A percentile compares a stretch with the other conserved stretches of the same genome.
These are phyloP conservation scores for Druceiella hillmani DNA, from an alignment of 2,888 invertebrate genomes.

Conservation along the genomic window DNA sequence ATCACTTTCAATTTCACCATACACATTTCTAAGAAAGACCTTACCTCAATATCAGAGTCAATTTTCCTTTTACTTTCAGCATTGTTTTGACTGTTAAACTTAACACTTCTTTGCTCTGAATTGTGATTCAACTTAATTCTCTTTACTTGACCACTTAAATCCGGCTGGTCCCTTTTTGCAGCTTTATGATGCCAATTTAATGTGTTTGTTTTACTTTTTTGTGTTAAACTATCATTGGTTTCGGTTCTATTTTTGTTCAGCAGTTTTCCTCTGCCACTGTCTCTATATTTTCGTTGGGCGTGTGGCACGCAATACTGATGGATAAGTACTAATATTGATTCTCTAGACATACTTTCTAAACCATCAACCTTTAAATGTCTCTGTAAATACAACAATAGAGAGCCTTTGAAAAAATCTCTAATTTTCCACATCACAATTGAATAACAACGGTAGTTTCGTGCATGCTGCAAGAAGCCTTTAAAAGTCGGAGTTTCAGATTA, in stretches of 20 bases:
- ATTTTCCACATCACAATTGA: too few species aligned
- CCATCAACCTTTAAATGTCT: constrained; percentile 36
- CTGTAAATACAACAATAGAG: constrained; percentile 29
- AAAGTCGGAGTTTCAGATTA: too few species aligned
- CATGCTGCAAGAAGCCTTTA: too few species aligned
- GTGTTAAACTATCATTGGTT: constrained; percentile 30
- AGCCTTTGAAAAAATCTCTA: constrained; percentile 1
- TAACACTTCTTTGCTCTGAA: constrained; percentile 30
- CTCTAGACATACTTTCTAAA: constrained; percentile 33
- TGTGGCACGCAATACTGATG: constrained; percentile 44
- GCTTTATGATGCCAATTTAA: too few species aligned
- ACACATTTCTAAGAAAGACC: too few species aligned
- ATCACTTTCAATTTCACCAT: too few species aligned
- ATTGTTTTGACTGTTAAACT: constrained; percentile 25
- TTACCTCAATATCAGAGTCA: too few species aligned
- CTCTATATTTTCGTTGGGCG: constrained; percentile 42
- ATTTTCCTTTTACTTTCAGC: constrained; percentile 35
- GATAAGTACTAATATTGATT: constrained; percentile 39
- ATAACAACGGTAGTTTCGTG: too few species aligned
- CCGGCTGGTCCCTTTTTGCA: too few species aligned
- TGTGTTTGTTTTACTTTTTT: too few species aligned
- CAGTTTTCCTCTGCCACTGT: constrained; percentile 39
- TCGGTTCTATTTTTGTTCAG: constrained; percentile 35
- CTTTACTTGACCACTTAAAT: constrained; percentile 37
- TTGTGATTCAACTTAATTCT: constrained; percentile 31